These are phyloP conservation scores for Drosophila algonquin DNA, from an alignment of 2,888 invertebrate species.

Conservation along the genomic window DNA sequence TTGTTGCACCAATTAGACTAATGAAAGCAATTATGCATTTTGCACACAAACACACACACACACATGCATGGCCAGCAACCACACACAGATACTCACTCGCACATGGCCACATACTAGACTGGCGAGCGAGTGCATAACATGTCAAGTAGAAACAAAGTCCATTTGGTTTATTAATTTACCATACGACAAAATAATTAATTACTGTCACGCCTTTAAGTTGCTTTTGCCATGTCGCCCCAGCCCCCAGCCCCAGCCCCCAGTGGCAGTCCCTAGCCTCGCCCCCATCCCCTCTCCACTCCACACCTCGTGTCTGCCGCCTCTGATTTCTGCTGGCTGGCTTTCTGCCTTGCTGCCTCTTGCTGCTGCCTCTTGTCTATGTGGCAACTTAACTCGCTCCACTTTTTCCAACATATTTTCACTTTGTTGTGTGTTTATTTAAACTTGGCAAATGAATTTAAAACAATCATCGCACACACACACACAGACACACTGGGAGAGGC, in stretches of 20 bases:
- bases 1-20: constrained; percentile 70
- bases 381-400: constrained; percentile 74
- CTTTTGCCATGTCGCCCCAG: constrained; percentile 57
- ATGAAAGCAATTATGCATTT: constrained; percentile 78
- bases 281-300: constrained; percentile 16
- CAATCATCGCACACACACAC: constrained; percentile 81
- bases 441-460: constrained; percentile 82
- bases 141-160: constrained; percentile 80
- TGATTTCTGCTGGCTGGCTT: constrained; percentile 22
- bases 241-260: constrained; percentile 18
- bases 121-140: constrained; percentile 73
- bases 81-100: background rate
- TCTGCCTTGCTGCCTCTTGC: background rate
- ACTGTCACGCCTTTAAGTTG: constrained; percentile 84
- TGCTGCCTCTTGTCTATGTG: constrained; percentile 42
- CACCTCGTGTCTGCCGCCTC: constrained; percentile 12
- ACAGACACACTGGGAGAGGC: constrained; percentile 46
- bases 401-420: constrained; percentile 66
- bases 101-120: constrained; percentile 21
- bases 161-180: constrained; percentile 80
- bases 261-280: background rate
- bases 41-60: constrained; percentile 43
- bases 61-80: background rate
- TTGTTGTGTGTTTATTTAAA: constrained; percentile 75
- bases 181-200: constrained; percentile 84